These are phyloP conservation scores for Temnopleurus reevesii DNA, from an alignment of 53 echinoderm and acorn worm genomes.

Conservation along the genomic window DNA sequence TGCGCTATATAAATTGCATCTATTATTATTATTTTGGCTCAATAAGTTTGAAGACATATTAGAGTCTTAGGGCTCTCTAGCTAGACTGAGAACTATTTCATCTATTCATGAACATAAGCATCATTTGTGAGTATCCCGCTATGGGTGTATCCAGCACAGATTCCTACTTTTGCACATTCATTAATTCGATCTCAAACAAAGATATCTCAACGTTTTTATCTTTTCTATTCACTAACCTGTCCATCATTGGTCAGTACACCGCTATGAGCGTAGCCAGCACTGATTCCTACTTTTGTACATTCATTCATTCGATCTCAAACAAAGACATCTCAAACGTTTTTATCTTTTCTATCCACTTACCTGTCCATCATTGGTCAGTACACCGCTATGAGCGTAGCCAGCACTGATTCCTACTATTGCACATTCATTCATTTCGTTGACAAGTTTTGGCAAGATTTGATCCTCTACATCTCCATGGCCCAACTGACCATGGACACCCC, in stretches of 20 bases:
- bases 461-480: conserved; percentile 84
- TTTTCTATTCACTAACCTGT: conserved; percentile 70
- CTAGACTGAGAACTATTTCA: too few species aligned
- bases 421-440: conserved; percentile 60
- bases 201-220: too few species aligned
- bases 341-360: too few species aligned
- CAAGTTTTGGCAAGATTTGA: conserved; percentile 69
- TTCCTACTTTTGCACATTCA: conserved; percentile 48
- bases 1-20: too few species aligned
- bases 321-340: too few species aligned
- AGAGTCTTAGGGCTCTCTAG: too few species aligned
- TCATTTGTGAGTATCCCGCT: conserved; percentile 66
- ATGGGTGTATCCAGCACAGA: conserved; percentile 81
- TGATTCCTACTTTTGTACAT: conserved; percentile 63
- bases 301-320: too few species aligned
- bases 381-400: conserved; percentile 86
- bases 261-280: conserved; percentile 89
- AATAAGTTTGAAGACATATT: too few species aligned
- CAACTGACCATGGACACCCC: conserved; percentile 97
- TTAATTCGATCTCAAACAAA: too few species aligned
- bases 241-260: conserved; percentile 74
- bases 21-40: too few species aligned
- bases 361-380: conserved; percentile 75
- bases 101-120: conserved; percentile 69
- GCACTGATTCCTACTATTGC: conserved; percentile 72